Evolutionary conservation across 2,113 vertebrate genomes (phyloP), one percentile per base, ranked within the genome.

Genomic region (Leucopternis melanops): DNA sequence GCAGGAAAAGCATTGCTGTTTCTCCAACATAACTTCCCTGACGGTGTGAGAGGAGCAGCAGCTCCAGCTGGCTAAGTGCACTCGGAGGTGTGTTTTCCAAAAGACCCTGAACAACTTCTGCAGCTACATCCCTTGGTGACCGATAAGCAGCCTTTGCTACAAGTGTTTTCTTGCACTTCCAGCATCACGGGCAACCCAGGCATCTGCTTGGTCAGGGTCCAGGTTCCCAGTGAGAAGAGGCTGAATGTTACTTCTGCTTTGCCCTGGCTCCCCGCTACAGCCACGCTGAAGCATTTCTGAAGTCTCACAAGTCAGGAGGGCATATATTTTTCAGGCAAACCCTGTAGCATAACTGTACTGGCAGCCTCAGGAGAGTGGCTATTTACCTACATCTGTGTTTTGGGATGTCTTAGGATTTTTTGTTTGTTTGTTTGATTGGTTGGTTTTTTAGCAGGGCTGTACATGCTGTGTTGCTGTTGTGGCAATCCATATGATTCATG

Each of bases 401-500:
- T 75, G 70, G 69, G 87, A 45, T 70, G 62, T 65, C 65, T 79
- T 54, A 57, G 49, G 40, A 5, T 55, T 38, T n/a, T n/a, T 57
- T 67, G 55, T 54, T 71, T 77, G 26, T 49, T 79, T 73, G 52
- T 31, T 83, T 77, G 70, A 31, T 75, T 80, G 34, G 65, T 81
- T 86, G 50, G 49, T 78, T 84, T 83, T 91, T 67, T 44, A 73
- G 55, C 47, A 66, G 61, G 75, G 57, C 88, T 88, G 81, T 66
- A 26, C 54, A 27, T 0, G 1, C 77, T 72, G 57, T 40, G 66
- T 82, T 85, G 70, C 80, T 81, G 61, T 66, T 92, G 89, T 83
- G 90, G 74, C 84, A 92, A 40, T 92, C 70, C 86, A 27, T 70
- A 32, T 82, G 94, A 97, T 94, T 97, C 74, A n/a, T n/a, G n/a